Base-by-base conservation (phyloP, 2,888 invertebrate genomes). In the Byasa hedistus region DNA sequence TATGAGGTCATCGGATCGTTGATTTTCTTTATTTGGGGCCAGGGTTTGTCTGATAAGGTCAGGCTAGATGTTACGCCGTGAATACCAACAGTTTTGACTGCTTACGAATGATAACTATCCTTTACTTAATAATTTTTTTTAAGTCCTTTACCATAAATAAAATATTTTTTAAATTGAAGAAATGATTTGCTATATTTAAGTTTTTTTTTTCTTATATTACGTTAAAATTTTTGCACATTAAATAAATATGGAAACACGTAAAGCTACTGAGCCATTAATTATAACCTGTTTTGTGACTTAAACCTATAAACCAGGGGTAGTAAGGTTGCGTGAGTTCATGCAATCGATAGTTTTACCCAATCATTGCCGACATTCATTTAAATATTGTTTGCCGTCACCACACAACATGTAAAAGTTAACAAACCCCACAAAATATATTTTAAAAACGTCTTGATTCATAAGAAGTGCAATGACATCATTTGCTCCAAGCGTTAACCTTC, bases 1-100 rank as follows among this genome's bases (percentile, higher is more conserved):
- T 65, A 76, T 86, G 86, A 87, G 77, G 77, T 87, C 86, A 87
- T 79, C 80, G 64, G 70, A 73, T 68, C 73, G 71, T 70, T 68
- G 73, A 73, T 71, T 73, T 71, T 52, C 77, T 78, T 74, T 78
- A 82, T 83, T 84, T 82, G 79, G 77, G 77, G 79, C 76, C 80
- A 84, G 76, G 82, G 83, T 72, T 59, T 60, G 36, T 39, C 51
- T 60, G 56, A 56, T 73, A 71, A 70, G 70, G 57, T 24, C 52
- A 58, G 58, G 57, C 23, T 55, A 36, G 39, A 52, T 52, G 61
- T 44, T 22, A 55, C n/a, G 57, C 27, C 48, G 62, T 62, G 66
- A 66, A 62, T 66, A 61, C n/a, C 39, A 61, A 66, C 62, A 15
- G 57, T 59, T 52, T 62, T 21, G n/a, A 48, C 24, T 65, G 22